These are phyloP conservation scores for Pampus argenteus DNA, from an alignment of 2,797 vertebrate genomes.

Conservation along the genomic window DNA sequence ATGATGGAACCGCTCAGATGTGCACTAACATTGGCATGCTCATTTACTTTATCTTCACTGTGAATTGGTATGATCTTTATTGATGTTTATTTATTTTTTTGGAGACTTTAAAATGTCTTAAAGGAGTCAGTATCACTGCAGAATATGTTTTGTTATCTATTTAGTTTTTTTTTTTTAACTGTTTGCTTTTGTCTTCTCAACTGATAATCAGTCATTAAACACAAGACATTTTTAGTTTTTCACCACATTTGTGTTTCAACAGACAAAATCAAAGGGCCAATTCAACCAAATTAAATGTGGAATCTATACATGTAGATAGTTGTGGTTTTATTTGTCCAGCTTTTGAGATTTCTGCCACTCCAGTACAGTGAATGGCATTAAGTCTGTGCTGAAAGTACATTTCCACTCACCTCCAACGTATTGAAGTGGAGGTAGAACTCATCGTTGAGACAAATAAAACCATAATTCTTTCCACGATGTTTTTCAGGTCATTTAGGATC, in stretches of 20 bases:
- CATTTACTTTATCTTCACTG: slow-evolving; percentile 18
- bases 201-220: background rate
- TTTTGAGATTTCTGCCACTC: background rate
- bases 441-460: background rate
- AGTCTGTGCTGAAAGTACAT: background rate
- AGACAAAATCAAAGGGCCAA: background rate
- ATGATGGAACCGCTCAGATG: background rate
- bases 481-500: background rate
- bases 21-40: background rate
- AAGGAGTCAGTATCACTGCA: slow-evolving; percentile 1
- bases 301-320: background rate
- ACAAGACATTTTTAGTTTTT: background rate
- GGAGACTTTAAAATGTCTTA: slow-evolving; percentile 8
- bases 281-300: background rate
- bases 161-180: slow-evolving; percentile 5
- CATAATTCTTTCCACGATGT: no score
- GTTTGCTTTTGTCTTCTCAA: slow-evolving; percentile 26
- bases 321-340: background rate
- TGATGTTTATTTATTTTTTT: slow-evolving; percentile 47
- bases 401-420: background rate
- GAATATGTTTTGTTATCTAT: background rate
- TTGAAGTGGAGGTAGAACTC: background rate
- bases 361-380: background rate
- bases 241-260: background rate
- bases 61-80: slow-evolving; percentile 37